phyloP scores from a whole-genome alignment of 23 tunicate species.

The Pegea sp. region DNA sequence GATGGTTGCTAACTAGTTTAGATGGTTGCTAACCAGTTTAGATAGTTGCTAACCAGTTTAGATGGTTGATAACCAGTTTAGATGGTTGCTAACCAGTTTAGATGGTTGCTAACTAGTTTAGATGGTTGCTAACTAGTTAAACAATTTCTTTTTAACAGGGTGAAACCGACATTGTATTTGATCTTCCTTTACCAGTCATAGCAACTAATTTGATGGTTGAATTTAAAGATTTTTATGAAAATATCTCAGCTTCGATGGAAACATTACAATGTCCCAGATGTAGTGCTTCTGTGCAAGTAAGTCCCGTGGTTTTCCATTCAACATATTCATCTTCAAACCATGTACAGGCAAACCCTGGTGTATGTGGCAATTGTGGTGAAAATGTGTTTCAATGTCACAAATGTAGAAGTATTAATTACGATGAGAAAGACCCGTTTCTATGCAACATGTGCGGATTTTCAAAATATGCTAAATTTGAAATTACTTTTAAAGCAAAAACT shows the following conservation, averaged over 20 bases:
- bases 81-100: too few species aligned
- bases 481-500: conserved; percentile 40
- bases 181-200: conserved; percentile 72
- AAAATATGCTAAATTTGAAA: conserved; percentile 87
- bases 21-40: too few species aligned
- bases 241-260: conserved; percentile 65
- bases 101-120: background rate
- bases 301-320: conserved; percentile 1
- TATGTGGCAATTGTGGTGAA: conserved; percentile 97
- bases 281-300: conserved; percentile 72
- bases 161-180: conserved; percentile 63
- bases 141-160: conserved; percentile 26
- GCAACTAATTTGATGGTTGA: conserved; percentile 86
- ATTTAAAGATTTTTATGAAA: conserved; percentile 76
- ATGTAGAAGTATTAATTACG: conserved; percentile 93
- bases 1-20: too few species aligned
- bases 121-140: background rate
- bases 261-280: conserved; percentile 93
- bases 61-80: too few species aligned
- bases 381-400: conserved; percentile 99
- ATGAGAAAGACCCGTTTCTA: conserved; percentile 88
- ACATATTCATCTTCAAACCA: background rate
- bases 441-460: conserved; percentile 97
- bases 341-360: conserved; percentile 85
- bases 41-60: too few species aligned